Conservation (phyloP, 2,888 invertebrate genomes). For the Peribatodes rhomboidaria region DNA sequence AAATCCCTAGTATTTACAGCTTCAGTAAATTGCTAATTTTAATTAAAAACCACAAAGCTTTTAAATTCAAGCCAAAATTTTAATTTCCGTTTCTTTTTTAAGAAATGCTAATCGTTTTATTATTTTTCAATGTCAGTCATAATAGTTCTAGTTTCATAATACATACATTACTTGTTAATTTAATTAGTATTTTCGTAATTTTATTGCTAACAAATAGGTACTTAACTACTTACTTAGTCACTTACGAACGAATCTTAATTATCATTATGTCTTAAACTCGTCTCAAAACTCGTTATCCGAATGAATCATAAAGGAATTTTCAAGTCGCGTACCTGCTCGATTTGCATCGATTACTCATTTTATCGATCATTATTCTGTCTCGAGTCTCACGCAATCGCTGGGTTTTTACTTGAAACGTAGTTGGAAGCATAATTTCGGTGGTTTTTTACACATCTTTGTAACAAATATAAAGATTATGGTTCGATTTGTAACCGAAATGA, state of each 20-base stretch:
- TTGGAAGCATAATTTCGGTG: conserved; percentile 15
- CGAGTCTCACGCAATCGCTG: conserved; percentile 55
- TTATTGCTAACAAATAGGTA: conserved; percentile 2
- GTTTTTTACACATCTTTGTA: conserved; percentile 14
- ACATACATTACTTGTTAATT: conserved; percentile 3
- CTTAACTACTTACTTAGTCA: not conserved
- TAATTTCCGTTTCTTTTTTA: not conserved
- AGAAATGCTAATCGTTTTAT: not conserved
- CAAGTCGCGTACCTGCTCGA: conserved; percentile 36
- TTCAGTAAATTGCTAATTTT: too few relatives aligned
- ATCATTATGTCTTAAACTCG: conserved; percentile 4
- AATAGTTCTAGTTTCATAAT: not conserved
- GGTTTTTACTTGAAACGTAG: conserved; percentile 52
- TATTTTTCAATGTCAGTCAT: not conserved
- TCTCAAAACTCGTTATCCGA: conserved; percentile 25
- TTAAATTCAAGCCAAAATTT: not conserved
- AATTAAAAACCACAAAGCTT: too few relatives aligned
- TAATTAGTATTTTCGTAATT: conserved; percentile 1
- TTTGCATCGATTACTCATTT: conserved; percentile 51
- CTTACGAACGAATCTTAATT: conserved; percentile 9
- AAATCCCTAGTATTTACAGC: too few relatives aligned
- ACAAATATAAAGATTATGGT: conserved; percentile 23
- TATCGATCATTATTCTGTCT: conserved; percentile 53
- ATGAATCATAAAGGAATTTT: conserved; percentile 39
- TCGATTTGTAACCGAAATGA: conserved; percentile 29